phyloP scores from a whole-genome alignment of 1,140 invertebrate species.

The Zaprionus gabonicus region DNA sequence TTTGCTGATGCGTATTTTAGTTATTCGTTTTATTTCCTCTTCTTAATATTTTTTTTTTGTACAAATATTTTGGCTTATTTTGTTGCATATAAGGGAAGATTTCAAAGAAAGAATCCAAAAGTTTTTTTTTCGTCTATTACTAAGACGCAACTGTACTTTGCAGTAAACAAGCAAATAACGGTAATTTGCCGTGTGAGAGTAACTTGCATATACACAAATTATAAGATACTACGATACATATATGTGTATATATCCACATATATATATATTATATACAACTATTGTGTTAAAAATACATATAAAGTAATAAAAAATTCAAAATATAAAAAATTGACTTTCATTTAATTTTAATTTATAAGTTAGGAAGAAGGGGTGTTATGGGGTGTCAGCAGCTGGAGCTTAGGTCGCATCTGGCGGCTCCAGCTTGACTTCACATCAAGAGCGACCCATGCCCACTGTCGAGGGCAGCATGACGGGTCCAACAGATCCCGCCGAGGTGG shows the following conservation, averaged over 20 bases:
- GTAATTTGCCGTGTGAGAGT: constrained; percentile 23
- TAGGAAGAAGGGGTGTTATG: not conserved
- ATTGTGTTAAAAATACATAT: constrained; percentile 51
- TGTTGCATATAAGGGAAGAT: constrained; percentile 7
- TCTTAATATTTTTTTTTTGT: constrained; percentile 21
- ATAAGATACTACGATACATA: constrained; percentile 42
- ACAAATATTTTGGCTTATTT: constrained; percentile 31
- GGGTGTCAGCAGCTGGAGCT: constrained; percentile 22
- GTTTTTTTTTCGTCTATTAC: constrained; percentile 17
- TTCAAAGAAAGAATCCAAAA: constrained; percentile 29
- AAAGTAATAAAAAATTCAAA: constrained; percentile 38
- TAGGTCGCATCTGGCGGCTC: constrained; percentile 63
- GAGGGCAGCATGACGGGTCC: constrained; percentile 52
- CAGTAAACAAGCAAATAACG: not conserved
- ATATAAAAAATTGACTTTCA: constrained; percentile 12
- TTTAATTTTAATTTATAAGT: not conserved
- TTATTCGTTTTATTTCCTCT: constrained; percentile 5
- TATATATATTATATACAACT: constrained; percentile 51
- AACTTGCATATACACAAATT: constrained; percentile 34
- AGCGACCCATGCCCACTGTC: constrained; percentile 35
- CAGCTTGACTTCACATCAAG: constrained; percentile 73
- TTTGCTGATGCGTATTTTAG: constrained; percentile 2
- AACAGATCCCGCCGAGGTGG: constrained; percentile 4
- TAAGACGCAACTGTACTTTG: constrained; percentile 38
- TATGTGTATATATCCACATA: constrained; percentile 23